Conservation (phyloP, 2,113 vertebrate genomes). For the Sinosuthora webbiana region DNA sequence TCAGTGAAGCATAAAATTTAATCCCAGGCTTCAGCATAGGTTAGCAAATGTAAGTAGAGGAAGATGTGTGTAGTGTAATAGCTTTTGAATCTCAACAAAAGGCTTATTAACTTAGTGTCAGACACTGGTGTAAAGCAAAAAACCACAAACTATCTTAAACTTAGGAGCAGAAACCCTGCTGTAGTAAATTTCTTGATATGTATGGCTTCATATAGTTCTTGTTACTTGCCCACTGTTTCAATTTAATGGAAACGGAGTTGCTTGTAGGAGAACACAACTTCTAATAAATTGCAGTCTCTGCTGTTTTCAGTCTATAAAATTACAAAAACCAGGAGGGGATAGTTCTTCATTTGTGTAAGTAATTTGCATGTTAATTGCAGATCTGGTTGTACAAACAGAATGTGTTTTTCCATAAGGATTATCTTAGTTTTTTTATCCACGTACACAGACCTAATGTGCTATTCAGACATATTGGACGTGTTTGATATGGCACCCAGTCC, state of each 20-base stretch:
- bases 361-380: constrained; percentile 12
- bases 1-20: constrained; percentile 66
- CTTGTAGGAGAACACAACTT: background rate
- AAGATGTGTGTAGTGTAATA: constrained; percentile 51
- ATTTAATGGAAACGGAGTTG: background rate
- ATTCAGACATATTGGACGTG: background rate
- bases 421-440: background rate
- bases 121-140: background rate
- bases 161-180: background rate
- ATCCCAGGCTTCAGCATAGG: constrained; percentile 17
- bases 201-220: background rate
- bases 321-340: background rate
- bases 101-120: constrained; percentile 20
- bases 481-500: background rate
- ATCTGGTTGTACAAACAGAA: background rate
- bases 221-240: background rate
- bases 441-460: background rate
- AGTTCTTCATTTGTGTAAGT: background rate
- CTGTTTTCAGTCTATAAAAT: background rate
- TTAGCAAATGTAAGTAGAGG: constrained; percentile 30
- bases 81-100: constrained; percentile 61
- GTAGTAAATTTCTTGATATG: background rate
- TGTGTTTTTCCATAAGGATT: background rate
- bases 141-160: background rate
- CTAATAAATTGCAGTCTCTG: background rate